These are phyloP conservation scores for Zosterops pallidus DNA, from an alignment of 2,113 vertebrate genomes.

Conservation along the genomic window DNA sequence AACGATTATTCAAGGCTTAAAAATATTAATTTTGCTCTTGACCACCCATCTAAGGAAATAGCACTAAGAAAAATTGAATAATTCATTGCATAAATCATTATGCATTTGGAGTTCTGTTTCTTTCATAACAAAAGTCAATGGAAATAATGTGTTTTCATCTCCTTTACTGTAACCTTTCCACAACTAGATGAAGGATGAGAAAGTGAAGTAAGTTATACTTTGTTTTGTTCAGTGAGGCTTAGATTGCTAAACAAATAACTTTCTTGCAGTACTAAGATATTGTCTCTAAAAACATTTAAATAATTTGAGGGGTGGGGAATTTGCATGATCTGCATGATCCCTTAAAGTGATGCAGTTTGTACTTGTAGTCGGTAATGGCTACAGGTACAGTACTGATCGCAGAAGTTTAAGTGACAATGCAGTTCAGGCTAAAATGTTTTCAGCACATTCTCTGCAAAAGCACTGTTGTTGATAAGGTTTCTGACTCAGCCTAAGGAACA, in stretches of 20 bases:
- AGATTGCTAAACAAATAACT: not conserved
- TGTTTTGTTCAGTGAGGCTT: not conserved
- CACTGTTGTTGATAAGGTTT: not conserved
- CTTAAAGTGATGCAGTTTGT: not conserved
- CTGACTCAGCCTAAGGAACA: not conserved
- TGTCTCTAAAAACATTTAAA: not conserved
- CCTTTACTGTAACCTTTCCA: not conserved
- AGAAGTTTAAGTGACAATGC: not conserved
- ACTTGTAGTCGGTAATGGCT: not conserved
- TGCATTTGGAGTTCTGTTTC: not conserved
- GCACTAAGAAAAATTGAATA: not conserved
- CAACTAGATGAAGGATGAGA: not conserved
- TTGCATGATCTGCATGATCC: not conserved
- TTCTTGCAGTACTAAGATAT: not conserved
- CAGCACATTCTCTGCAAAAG: not conserved
- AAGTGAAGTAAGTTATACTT: not conserved
- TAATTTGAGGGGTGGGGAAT: not conserved
- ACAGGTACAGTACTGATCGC: not conserved
- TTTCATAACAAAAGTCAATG: not conserved
- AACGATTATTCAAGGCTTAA: not conserved
- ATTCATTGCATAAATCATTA: not conserved
- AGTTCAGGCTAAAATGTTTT: not conserved
- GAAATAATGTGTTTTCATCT: not conserved
- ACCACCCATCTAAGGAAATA: not conserved
- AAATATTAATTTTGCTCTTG: not conserved